Evolutionary conservation across 2,797 vertebrate genomes (phyloP).

Genomic region (Antrozous pallidus): DNA sequence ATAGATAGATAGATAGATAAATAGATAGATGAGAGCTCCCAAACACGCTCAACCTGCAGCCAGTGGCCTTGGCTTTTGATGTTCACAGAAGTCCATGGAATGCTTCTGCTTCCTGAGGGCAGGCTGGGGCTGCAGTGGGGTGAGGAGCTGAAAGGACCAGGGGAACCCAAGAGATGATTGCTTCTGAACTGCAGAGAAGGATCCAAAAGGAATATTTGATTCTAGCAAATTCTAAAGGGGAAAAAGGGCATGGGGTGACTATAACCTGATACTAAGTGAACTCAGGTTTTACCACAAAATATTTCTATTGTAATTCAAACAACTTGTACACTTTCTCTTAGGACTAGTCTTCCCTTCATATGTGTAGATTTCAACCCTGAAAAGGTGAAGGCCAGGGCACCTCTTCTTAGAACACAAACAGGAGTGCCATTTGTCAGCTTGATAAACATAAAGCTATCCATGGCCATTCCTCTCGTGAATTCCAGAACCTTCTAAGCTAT

Average conservation of each 20-base stretch:
- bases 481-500: background rate
- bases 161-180: background rate
- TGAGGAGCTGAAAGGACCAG: background rate
- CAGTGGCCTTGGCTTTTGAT: background rate
- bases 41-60: background rate
- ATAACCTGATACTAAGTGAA: background rate
- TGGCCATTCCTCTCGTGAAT: background rate
- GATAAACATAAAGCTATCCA: background rate
- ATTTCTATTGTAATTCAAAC: background rate
- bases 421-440: background rate
- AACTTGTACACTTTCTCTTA: background rate
- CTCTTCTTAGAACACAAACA: background rate
- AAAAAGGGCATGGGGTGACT: background rate
- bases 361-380: background rate
- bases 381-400: background rate
- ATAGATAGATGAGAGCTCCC: background rate
- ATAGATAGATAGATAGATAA: too few relatives aligned
- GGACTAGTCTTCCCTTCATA: background rate
- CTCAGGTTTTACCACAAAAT: background rate
- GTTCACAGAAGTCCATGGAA: background rate
- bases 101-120: background rate
- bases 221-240: background rate
- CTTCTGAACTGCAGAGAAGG: slow-evolving; percentile 3
- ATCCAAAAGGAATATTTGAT: background rate
- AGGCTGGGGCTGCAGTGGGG: background rate